phyloP scores from a whole-genome alignment of 2,888 invertebrate genomes.

The Rhopalosiphum nymphaeae region DNA sequence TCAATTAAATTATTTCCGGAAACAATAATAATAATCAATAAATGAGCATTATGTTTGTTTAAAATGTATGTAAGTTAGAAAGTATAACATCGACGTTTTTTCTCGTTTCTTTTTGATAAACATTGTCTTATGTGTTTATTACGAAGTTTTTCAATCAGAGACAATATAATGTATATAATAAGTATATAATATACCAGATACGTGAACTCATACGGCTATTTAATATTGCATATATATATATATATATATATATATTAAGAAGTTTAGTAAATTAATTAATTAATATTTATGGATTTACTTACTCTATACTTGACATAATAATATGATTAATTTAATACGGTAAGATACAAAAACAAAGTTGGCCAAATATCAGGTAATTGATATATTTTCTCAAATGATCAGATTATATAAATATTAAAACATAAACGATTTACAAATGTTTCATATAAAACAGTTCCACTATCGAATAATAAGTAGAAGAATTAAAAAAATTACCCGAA shows the following conservation, averaged over 20 bases:
- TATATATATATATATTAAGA: no score
- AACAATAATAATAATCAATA: background rate
- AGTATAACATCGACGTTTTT: background rate
- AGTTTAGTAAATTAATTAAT: background rate
- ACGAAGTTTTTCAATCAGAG: background rate
- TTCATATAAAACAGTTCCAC: background rate
- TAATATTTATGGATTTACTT: background rate
- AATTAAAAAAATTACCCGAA: background rate
- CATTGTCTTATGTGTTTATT: constrained; percentile 3
- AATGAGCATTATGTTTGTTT: constrained; percentile 1
- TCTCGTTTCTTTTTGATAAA: background rate
- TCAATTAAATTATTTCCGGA: background rate
- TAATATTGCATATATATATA: background rate
- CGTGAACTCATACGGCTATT: background rate
- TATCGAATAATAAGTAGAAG: background rate
- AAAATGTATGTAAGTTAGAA: background rate
- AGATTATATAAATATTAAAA: background rate
- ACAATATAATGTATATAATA: background rate
- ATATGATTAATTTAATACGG: background rate
- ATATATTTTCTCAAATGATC: background rate
- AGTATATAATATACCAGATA: background rate
- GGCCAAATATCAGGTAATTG: background rate
- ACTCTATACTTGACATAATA: background rate
- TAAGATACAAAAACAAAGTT: background rate
- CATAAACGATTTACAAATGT: background rate